Evolutionary conservation across 2,797 vertebrate genomes (phyloP).

Genomic region (Phoebastria nigripes): DNA sequence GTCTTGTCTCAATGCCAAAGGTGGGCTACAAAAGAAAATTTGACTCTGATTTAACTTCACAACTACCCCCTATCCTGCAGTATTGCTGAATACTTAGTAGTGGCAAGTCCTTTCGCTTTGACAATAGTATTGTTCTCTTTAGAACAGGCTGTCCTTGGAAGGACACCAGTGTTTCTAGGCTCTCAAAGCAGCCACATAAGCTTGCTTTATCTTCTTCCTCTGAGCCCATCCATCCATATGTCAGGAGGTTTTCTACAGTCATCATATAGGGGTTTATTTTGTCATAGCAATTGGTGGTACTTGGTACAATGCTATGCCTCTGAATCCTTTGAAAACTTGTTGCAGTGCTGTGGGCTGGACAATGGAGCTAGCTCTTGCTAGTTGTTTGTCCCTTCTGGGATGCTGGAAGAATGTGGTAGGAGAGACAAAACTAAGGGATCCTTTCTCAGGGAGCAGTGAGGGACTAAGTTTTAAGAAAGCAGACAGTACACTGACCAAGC

Average conservation of each 20-base stretch:
- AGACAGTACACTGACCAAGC: background rate
- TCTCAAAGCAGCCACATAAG: background rate
- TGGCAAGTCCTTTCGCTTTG: background rate
- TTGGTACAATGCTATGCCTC: background rate
- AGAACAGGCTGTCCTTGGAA: background rate
- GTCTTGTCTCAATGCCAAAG: background rate
- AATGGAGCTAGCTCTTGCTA: too few species aligned
- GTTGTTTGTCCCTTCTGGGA: background rate
- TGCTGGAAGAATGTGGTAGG: background rate
- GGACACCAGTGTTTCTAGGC: background rate
- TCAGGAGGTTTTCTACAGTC: background rate
- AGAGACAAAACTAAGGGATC: background rate
- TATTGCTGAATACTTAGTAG: background rate
- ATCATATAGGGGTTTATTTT: background rate
- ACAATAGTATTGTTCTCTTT: background rate
- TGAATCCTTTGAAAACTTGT: background rate
- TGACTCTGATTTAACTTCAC: background rate
- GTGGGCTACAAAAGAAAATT: background rate
- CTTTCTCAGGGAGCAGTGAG: background rate
- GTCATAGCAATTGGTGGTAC: background rate
- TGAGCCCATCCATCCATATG: background rate
- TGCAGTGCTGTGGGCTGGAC: background rate
- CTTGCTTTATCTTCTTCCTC: background rate
- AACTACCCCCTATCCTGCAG: background rate
- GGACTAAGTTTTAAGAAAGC: background rate